These are phyloP conservation scores for Sinella curviseta DNA, from an alignment of 1,140 invertebrate genomes.

Conservation along the genomic window DNA sequence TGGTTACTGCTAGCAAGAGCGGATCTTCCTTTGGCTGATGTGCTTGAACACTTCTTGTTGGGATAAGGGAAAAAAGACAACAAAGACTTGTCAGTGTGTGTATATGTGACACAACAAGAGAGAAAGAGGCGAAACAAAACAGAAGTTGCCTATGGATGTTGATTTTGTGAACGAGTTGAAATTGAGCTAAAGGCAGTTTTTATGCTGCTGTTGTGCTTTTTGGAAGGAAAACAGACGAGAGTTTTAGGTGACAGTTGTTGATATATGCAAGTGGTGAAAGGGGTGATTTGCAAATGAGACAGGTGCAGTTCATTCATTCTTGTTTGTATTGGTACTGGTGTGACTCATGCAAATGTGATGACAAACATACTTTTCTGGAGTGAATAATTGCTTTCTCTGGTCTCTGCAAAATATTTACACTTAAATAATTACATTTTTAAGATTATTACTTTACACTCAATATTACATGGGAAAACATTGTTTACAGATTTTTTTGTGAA, in stretches of 20 bases:
- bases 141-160: no score
- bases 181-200: background rate
- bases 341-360: background rate
- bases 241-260: background rate
- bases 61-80: no score
- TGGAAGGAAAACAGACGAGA: background rate
- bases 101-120: no score
- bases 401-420: background rate
- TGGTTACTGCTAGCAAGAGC: no score
- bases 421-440: background rate
- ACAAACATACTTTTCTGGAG: constrained; percentile 4
- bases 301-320: background rate
- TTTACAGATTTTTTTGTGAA: background rate
- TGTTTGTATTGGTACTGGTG: background rate
- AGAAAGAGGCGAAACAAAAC: no score
- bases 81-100: no score
- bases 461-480: background rate
- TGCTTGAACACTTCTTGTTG: no score
- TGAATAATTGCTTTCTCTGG: background rate
- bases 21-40: no score
- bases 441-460: background rate
- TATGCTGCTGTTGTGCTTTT: background rate
- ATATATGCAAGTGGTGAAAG: constrained; percentile 12
- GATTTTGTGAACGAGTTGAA: background rate
- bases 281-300: constrained; percentile 23